Evolutionary conservation across 2,888 invertebrate genomes (phyloP), one percentile per base, ranked within the genome.

Genomic region (Dione juno): DNA sequence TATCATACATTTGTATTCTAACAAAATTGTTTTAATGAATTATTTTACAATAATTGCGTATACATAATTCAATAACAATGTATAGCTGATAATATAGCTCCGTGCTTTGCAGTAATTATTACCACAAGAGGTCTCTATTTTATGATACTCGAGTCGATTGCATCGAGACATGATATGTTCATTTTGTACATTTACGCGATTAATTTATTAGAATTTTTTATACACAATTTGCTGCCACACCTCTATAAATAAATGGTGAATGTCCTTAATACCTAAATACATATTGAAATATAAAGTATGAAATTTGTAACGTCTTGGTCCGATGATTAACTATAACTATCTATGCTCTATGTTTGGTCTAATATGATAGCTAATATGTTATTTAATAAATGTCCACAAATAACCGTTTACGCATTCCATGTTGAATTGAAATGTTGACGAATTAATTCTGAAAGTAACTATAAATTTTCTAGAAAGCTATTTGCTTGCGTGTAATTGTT

Each of bases 401-500:
- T 5, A 28, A 28, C 28, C 5, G 5, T 28, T 28, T 28, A 28
- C 28, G 5, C 5, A 5, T 16, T n/a, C n/a, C 45, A 1, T n/a
- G 14, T 10, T 48, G 0, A 35, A 54, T 21, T 21, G 13, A 35
- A n/a, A 54, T 14, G 16, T 57, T 7, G 11, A 10, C 5, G 37
- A 57, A 37, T 16, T 16, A 63, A 11, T 45, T 1, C 11, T 28
- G 10, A 63, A 14, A 16, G 7, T 45, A 3, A 7, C 16, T 1
- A 16, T 14, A 14, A 35, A 35, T 8, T 40, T 64, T 69, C 61
- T 68, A 68, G 45, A 69, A 69, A 63, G 63, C 28, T 41, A 14
- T 61, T 48, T 40, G 21, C 10, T 16, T 61, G 59, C 40, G 59
- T 75, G 40, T 76, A 76, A 77, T 74, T 76, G 74, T 80, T 81